Conservation (phyloP, 1,140 invertebrate genomes). For the Aphelenchoides avenae region DNA sequence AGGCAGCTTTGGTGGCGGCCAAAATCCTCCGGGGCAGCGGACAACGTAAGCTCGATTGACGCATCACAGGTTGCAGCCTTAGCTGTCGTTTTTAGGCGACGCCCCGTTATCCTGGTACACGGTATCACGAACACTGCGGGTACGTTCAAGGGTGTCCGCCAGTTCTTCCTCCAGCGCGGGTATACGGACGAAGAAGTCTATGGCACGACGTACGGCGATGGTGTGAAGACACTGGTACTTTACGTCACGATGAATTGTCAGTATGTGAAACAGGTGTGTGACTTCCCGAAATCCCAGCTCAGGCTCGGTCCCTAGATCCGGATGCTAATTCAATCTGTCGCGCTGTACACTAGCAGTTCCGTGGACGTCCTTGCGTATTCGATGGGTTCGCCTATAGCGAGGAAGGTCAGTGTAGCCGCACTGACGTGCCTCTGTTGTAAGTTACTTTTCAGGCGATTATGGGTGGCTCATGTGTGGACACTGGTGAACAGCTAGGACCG, state of each 20-base stretch:
- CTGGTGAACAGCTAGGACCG: conserved; percentile 42
- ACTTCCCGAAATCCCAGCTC: not conserved
- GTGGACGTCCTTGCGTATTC: conserved; percentile 57
- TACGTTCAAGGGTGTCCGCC: conserved; percentile 41
- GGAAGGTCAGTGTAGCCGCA: conserved; percentile 49
- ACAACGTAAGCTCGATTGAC: conserved; percentile 25
- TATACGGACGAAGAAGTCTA: conserved; percentile 52
- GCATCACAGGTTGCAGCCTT: no score
- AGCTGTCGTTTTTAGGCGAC: conserved; percentile 28
- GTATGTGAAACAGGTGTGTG: conserved; percentile 52
- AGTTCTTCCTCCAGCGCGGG: conserved; percentile 44
- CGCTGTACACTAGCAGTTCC: conserved; percentile 47
- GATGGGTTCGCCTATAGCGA: conserved; percentile 56
- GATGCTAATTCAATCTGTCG: conserved; percentile 51
- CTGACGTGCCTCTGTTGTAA: no score
- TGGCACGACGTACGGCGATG: conserved; percentile 57
- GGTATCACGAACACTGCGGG: conserved; percentile 55
- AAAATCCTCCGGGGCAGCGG: conserved; percentile 19
- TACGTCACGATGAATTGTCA: conserved; percentile 58
- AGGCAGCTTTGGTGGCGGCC: conserved; percentile 52
- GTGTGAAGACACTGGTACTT: conserved; percentile 52
- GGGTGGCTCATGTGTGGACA: conserved; percentile 47
- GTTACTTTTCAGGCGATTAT: conserved; percentile 52
- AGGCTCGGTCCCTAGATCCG: conserved; percentile 37
- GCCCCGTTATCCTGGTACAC: conserved; percentile 58